Percentiles rank a stretch among this genome's conserved stretches.
Conservation (phyloP, 2,888 invertebrate genomes). For the Aricia artaxerxes region DNA sequence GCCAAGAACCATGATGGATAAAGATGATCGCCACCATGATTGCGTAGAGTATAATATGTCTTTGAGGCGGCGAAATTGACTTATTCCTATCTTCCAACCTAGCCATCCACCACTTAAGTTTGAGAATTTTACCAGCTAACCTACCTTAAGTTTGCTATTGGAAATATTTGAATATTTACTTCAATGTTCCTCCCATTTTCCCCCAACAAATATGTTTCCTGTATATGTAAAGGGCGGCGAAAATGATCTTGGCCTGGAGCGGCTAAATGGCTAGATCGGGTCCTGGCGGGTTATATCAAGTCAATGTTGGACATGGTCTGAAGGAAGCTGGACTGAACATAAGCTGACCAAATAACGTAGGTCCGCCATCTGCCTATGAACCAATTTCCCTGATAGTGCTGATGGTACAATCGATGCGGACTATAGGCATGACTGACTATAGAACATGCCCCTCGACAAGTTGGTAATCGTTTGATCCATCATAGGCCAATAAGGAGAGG, state of each 20-base stretch:
- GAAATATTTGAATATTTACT: too few species aligned
- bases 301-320: neutral
- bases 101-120: too few species aligned
- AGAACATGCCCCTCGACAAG: neutral
- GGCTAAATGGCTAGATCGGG: too few species aligned
- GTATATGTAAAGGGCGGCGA: too few species aligned
- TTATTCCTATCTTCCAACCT: too few species aligned
- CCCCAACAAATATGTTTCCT: too few species aligned
- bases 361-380: neutral
- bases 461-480: neutral
- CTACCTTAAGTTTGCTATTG: too few species aligned
- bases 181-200: too few species aligned
- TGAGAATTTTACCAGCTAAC: too few species aligned
- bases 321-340: neutral
- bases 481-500: neutral
- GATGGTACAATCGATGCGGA: neutral
- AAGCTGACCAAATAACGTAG: neutral
- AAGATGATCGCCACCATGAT: neutral
- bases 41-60: neutral
- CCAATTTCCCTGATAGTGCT: too few species aligned
- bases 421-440: neutral
- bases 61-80: neutral
- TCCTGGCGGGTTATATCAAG: neutral
- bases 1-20: neutral
- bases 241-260: too few species aligned